phyloP scores from a whole-genome alignment of 2,113 vertebrate genomes.

The Pithys albifrons region DNA sequence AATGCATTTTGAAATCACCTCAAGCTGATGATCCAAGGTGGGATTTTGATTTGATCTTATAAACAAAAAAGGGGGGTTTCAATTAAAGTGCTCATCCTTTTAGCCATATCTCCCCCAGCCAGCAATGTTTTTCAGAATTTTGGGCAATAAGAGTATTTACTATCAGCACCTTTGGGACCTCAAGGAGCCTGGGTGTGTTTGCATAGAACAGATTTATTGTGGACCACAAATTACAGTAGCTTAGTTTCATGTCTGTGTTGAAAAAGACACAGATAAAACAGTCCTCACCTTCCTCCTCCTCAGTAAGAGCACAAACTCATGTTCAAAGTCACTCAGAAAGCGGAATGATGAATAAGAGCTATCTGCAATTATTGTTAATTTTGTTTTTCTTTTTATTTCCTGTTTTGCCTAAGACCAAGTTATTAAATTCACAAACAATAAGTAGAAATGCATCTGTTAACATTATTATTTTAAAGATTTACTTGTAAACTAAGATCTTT shows the following conservation, averaged over 20 bases:
- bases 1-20: not conserved
- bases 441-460: not conserved
- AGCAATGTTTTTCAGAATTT: not conserved
- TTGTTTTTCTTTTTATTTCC: not conserved
- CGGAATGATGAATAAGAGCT: not conserved
- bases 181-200: not conserved
- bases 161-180: not conserved
- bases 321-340: not conserved
- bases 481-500: not conserved
- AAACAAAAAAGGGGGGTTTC: not conserved
- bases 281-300: not conserved
- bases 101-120: not conserved
- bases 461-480: not conserved
- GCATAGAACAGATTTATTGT: not conserved
- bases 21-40: not conserved
- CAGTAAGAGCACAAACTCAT: not conserved
- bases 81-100: not conserved
- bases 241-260: not conserved
- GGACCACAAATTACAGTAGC: not conserved
- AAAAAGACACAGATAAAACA: not conserved
- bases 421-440: not conserved
- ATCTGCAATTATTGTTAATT: not conserved
- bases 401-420: not conserved
- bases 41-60: not conserved
- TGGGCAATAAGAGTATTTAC: not conserved